These are phyloP conservation scores for Axis porcinus DNA, from an alignment of 2,113 vertebrate genomes.

Conservation along the genomic window DNA sequence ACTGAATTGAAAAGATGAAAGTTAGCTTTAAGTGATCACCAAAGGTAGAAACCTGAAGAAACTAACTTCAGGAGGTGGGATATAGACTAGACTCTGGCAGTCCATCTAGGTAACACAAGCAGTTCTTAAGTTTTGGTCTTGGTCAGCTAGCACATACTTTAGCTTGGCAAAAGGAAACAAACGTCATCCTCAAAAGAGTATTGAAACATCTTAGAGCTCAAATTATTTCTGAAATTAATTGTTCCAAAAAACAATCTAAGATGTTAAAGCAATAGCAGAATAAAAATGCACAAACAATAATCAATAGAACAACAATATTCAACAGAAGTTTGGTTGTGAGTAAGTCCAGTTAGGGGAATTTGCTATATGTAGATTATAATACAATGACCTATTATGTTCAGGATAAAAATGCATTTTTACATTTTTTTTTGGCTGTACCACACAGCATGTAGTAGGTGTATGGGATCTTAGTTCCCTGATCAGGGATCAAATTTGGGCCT, in stretches of 20 bases:
- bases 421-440: not conserved
- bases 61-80: not conserved
- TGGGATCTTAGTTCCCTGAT: not conserved
- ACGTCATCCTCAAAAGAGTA: not conserved
- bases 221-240: conserved; percentile 63
- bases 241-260: not conserved
- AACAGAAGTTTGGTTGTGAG: not conserved
- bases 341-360: not conserved
- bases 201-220: not conserved
- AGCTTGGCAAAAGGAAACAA: not conserved
- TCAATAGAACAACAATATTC: not conserved
- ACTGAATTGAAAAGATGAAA: not conserved
- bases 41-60: not conserved
- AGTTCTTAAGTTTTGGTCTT: not conserved
- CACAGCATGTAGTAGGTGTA: not conserved
- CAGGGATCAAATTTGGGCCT: not conserved
- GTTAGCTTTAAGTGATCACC: not conserved
- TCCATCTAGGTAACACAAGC: not conserved
- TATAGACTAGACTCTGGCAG: not conserved
- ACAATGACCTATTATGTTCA: not conserved
- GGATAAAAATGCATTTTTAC: not conserved
- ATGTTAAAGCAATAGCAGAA: not conserved
- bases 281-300: not conserved
- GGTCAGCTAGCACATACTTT: accelerated
- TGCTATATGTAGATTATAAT: not conserved